These are phyloP conservation scores for Archips xylosteana DNA, from an alignment of 2,888 invertebrate genomes.

Conservation along the genomic window DNA sequence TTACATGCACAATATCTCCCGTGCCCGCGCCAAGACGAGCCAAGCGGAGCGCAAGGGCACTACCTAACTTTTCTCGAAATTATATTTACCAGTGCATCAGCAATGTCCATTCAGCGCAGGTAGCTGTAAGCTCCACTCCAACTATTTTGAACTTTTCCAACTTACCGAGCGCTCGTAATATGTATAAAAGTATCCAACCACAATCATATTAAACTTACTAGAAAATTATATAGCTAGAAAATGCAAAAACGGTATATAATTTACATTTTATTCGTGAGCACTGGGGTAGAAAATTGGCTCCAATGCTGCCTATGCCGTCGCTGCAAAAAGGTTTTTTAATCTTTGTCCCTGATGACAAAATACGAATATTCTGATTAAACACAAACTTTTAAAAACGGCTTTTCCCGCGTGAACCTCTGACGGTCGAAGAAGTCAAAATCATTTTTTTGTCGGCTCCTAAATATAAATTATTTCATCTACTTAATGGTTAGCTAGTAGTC, in stretches of 20 bases:
- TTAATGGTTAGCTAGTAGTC: no score
- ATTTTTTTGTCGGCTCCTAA: no score
- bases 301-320: slow-evolving; percentile 62
- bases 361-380: neutral
- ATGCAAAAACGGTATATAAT: slow-evolving; percentile 37
- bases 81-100: neutral
- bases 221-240: slow-evolving; percentile 19
- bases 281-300: slow-evolving; percentile 67
- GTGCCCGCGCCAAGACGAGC: no score
- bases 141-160: neutral
- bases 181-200: slow-evolving; percentile 15
- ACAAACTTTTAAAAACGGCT: neutral
- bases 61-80: no score
- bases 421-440: no score
- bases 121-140: neutral
- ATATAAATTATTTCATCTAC: no score
- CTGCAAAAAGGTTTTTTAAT: slow-evolving; percentile 50
- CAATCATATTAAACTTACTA: neutral
- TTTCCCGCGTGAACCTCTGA: neutral
- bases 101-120: neutral
- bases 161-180: neutral
- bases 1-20: no score
- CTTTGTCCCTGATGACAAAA: slow-evolving; percentile 23
- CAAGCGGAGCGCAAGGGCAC: no score
- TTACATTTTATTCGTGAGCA: slow-evolving; percentile 43